Percentiles rank a stretch among this genome's conserved stretches.
These are phyloP conservation scores for Caenorhabditis latens DNA, from an alignment of 1,140 invertebrate species.

Conservation along the genomic window DNA sequence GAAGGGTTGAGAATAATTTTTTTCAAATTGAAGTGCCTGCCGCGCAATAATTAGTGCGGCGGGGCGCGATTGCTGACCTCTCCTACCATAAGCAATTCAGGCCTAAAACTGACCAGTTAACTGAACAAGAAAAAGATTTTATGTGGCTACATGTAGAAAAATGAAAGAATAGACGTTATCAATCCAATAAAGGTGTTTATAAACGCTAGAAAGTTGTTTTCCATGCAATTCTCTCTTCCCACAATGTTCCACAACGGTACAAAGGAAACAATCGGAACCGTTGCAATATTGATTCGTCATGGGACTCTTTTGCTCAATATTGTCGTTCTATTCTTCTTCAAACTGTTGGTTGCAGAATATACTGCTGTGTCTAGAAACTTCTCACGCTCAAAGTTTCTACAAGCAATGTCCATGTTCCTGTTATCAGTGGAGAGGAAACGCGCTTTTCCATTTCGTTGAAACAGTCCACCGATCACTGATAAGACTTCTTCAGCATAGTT, in stretches of 20 bases:
- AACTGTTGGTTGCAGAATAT: neutral
- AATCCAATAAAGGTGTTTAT: neutral
- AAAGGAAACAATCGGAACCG: constrained; percentile 6
- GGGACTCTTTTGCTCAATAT: constrained; percentile 6
- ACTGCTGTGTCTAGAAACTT: neutral
- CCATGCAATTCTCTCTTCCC: neutral
- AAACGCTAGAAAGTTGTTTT: neutral
- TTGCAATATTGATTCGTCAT: constrained; percentile 32
- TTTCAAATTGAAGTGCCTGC: neutral
- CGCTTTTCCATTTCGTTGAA: constrained; percentile 49
- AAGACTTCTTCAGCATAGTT: constrained; percentile 30
- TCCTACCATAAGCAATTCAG: neutral
- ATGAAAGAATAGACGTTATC: neutral
- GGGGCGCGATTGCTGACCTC: neutral
- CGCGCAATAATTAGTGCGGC: constrained; percentile 2
- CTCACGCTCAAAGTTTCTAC: constrained; percentile 37
- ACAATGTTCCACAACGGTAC: neutral
- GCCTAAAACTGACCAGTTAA: neutral
- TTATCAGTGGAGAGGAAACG: constrained; percentile 20
- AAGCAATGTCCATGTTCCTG: constrained; percentile 38
- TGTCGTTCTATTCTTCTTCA: neutral
- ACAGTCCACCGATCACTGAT: constrained; percentile 40
- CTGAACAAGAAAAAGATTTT: neutral
- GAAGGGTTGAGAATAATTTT: neutral
- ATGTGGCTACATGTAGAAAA: neutral